A percentile compares a stretch with the other conserved stretches of the same genome.
Evolutionary conservation across 1,140 invertebrate genomes (phyloP).

Genomic region (Drosophila funebris): DNA sequence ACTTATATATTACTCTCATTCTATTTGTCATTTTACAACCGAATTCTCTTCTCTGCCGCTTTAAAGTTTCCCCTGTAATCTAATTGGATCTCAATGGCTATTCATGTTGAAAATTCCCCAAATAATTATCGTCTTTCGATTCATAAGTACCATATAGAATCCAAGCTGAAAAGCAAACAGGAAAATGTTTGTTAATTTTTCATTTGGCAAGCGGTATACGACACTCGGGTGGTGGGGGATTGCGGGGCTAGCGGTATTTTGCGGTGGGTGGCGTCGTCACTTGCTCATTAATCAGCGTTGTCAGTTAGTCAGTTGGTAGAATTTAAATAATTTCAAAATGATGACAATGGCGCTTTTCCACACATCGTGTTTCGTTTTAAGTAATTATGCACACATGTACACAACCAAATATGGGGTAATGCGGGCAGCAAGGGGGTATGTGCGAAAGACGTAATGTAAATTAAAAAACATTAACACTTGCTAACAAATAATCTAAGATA

Average conservation of each 20-base stretch:
- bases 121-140: slow-evolving; percentile 24
- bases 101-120: slow-evolving; percentile 31
- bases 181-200: slow-evolving; percentile 40
- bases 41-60: not conserved
- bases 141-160: slow-evolving; percentile 7
- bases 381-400: slow-evolving; percentile 51
- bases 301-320: slow-evolving; percentile 25
- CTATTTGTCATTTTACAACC: not conserved
- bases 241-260: not conserved
- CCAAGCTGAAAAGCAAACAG: slow-evolving; percentile 33
- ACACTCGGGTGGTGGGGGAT: not conserved
- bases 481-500: slow-evolving; percentile 47
- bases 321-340: slow-evolving; percentile 53
- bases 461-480: slow-evolving; percentile 58
- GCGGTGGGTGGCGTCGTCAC: not conserved
- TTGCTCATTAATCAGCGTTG: slow-evolving; percentile 43
- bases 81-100: not conserved
- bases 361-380: slow-evolving; percentile 25
- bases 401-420: not conserved
- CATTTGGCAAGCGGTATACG: slow-evolving; percentile 8
- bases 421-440: not conserved
- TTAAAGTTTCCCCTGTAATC: not conserved
- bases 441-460: slow-evolving; percentile 17
- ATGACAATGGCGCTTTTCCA: slow-evolving; percentile 45
- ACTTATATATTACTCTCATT: too few species aligned